phyloP scores from a whole-genome alignment of 2,888 invertebrate genomes.

The Crepidodera aurea region DNA sequence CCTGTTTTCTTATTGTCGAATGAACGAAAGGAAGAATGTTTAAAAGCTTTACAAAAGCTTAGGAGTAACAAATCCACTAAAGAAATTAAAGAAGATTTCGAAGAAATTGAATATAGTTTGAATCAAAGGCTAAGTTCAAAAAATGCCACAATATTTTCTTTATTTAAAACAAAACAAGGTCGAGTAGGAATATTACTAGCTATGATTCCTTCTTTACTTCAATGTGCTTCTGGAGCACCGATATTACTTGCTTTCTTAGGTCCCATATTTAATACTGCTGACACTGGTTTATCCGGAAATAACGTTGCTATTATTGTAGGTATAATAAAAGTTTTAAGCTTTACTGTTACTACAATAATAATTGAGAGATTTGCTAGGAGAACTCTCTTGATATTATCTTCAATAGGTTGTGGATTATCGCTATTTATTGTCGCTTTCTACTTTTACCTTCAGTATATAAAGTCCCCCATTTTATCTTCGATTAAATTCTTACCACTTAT shows the following conservation, averaged over 20 bases:
- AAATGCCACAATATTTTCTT: background rate
- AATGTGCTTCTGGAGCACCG: slow-evolving; percentile 11
- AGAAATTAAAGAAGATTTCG: slow-evolving; percentile 14
- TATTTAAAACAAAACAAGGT: slow-evolving; percentile 1
- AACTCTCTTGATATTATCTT: slow-evolving; percentile 73
- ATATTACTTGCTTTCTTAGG: slow-evolving; percentile 24
- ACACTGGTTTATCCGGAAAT: slow-evolving; percentile 19
- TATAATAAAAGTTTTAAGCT: slow-evolving; percentile 69
- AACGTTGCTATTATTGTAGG: slow-evolving; percentile 26
- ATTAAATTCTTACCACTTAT: slow-evolving; percentile 75
- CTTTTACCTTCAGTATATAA: slow-evolving; percentile 66
- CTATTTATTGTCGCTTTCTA: slow-evolving; percentile 67
- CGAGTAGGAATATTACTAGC: slow-evolving; percentile 23
- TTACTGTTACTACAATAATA: slow-evolving; percentile 74
- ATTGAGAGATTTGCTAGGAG: slow-evolving; percentile 79
- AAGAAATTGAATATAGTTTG: slow-evolving; percentile 5
- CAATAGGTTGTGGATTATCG: slow-evolving; percentile 69
- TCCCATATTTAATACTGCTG: slow-evolving; percentile 25
- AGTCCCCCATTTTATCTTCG: slow-evolving; percentile 39
- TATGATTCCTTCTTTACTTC: slow-evolving; percentile 2
- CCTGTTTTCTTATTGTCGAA: slow-evolving; percentile 16
- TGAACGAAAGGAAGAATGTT: background rate
- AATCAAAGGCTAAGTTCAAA: background rate
- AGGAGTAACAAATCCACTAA: slow-evolving; percentile 3
- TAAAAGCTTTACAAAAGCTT: slow-evolving; percentile 4